Evolutionary conservation across 2,888 invertebrate species (phyloP).

Genomic region (Drosophila infuscata): DNA sequence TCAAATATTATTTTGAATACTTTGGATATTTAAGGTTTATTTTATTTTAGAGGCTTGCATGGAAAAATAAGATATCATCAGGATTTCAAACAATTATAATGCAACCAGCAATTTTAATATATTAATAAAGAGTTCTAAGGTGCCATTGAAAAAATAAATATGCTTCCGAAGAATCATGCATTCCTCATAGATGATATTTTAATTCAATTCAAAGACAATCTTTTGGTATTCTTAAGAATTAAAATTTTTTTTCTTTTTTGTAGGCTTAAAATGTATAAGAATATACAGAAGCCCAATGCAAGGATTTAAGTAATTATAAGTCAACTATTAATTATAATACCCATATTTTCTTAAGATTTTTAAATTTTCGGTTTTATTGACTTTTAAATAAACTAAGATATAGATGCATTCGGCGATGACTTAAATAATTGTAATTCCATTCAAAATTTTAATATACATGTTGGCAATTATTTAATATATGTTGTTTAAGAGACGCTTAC

Average conservation of each 20-base stretch:
- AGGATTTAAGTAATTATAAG: background rate
- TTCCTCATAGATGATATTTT: background rate
- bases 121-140: background rate
- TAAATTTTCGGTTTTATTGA: background rate
- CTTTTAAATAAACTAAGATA: background rate
- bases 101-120: background rate
- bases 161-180: background rate
- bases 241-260: background rate
- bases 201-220: background rate
- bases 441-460: background rate
- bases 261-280: background rate
- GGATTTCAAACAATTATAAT: background rate
- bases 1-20: too few species aligned
- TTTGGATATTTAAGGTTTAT: too few species aligned
- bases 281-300: background rate
- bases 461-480: background rate
- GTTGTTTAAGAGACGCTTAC: background rate
- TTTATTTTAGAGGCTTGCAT: too few species aligned
- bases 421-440: background rate
- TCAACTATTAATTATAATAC: background rate
- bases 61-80: too few species aligned
- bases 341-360: rapidly evolving
- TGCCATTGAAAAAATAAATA: background rate
- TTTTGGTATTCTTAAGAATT: background rate
- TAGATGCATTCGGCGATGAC: background rate